A percentile compares a stretch with the other conserved stretches of the same genome.
These are phyloP conservation scores for Trichopria drosophilae DNA, from an alignment of 2,888 invertebrate genomes.

Conservation along the genomic window DNA sequence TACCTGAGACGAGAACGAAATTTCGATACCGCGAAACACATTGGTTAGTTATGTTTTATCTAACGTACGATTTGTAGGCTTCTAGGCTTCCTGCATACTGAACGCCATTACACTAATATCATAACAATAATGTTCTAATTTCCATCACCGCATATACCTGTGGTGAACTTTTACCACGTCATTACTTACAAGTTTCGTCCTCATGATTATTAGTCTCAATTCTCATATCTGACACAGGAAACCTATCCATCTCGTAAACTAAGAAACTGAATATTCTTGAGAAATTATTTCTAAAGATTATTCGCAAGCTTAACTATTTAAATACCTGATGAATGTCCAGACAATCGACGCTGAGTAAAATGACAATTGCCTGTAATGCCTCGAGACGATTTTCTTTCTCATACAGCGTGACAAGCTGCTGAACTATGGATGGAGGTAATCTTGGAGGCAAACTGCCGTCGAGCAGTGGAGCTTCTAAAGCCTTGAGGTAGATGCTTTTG, in stretches of 20 bases:
- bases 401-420: constrained; percentile 70
- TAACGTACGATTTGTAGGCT: too few species aligned
- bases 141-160: too few species aligned
- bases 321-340: constrained; percentile 68
- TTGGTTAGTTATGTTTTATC: background rate
- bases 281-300: too few species aligned
- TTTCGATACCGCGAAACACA: background rate
- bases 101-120: too few species aligned
- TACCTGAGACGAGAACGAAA: constrained; percentile 57
- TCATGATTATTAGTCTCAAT: too few species aligned
- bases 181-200: too few species aligned
- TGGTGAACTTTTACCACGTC: too few species aligned
- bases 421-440: constrained; percentile 65
- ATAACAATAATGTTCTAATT: too few species aligned
- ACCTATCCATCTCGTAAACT: too few species aligned
- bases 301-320: background rate
- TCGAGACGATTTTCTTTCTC: constrained; percentile 67
- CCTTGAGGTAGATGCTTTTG: constrained; percentile 68
- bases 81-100: too few species aligned
- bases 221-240: too few species aligned
- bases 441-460: constrained; percentile 61
- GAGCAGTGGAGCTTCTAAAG: constrained; percentile 66
- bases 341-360: constrained; percentile 66
- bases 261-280: too few species aligned
- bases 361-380: constrained; percentile 71